Evolutionary conservation across 2,113 vertebrate species (phyloP).

Genomic region (Eonycteris spelaea): DNA sequence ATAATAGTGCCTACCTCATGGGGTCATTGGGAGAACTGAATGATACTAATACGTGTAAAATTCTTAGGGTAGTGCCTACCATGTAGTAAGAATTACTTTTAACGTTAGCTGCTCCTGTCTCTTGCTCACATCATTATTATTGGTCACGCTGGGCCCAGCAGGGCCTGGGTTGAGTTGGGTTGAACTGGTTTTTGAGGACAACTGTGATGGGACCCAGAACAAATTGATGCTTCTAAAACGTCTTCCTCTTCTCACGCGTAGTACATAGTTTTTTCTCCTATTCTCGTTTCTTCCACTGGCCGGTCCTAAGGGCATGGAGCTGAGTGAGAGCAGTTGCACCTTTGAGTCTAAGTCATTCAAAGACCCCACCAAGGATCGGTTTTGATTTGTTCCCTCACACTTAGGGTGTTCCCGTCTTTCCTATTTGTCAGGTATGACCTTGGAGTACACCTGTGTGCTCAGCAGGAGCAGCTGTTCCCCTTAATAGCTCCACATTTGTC

Average conservation of each 20-base stretch:
- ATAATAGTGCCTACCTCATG: background rate
- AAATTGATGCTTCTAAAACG: background rate
- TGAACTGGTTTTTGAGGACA: background rate
- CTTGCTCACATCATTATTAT: background rate
- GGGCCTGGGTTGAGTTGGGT: background rate
- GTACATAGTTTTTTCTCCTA: background rate
- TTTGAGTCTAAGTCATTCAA: background rate
- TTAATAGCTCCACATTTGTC: background rate
- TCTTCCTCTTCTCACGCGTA: background rate
- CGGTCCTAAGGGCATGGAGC: background rate
- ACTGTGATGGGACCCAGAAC: background rate
- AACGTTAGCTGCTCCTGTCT: background rate
- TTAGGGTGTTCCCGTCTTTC: background rate
- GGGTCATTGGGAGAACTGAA: background rate
- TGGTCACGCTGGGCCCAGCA: background rate
- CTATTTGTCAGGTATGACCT: background rate
- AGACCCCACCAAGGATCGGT: background rate
- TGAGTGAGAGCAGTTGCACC: background rate
- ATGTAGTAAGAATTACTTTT: accelerated
- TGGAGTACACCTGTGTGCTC: background rate
- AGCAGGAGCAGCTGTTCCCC: background rate
- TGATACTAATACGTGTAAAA: background rate
- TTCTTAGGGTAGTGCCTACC: background rate
- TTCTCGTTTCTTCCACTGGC: background rate
- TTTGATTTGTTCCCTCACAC: background rate